phyloP scores from a whole-genome alignment of 2,113 vertebrate genomes.

The Cyanoliseus patagonus region DNA sequence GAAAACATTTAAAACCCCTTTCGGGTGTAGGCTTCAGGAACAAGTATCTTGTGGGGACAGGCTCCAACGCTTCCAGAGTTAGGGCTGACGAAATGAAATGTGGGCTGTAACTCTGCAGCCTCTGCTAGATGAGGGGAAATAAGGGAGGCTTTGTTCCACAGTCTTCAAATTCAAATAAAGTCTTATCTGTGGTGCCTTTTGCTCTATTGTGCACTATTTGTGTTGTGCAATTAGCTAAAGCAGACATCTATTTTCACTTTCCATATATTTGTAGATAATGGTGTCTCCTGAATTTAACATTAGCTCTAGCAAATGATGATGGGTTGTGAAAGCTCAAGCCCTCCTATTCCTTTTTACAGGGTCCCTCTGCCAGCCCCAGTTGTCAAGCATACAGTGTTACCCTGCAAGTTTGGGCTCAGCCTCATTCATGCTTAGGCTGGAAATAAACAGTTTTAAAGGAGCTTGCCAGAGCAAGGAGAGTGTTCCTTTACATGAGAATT shows the following conservation, averaged over 20 bases:
- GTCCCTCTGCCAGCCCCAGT: not conserved
- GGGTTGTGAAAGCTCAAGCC: not conserved
- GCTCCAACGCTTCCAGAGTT: not conserved
- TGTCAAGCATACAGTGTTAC: not conserved
- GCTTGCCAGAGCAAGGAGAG: not conserved
- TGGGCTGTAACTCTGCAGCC: not conserved
- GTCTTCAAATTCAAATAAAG: not conserved
- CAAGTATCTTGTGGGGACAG: not conserved
- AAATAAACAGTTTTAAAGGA: not conserved
- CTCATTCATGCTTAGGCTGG: not conserved
- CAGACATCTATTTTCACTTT: not conserved
- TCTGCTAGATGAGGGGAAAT: not conserved
- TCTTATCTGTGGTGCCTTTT: not conserved
- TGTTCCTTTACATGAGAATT: not conserved
- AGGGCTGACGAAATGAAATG: not conserved
- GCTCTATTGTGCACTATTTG: not conserved
- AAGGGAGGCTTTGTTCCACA: accelerated
- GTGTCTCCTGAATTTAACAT: not conserved
- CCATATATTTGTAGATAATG: not conserved
- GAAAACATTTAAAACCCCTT: not conserved
- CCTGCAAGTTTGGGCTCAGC: not conserved
- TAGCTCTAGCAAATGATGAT: not conserved
- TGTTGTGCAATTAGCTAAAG: not conserved
- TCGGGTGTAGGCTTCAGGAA: not conserved
- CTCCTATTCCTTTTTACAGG: too few species aligned